Conservation (phyloP, 2,797 vertebrate genomes). For the Capromys pilorides region DNA sequence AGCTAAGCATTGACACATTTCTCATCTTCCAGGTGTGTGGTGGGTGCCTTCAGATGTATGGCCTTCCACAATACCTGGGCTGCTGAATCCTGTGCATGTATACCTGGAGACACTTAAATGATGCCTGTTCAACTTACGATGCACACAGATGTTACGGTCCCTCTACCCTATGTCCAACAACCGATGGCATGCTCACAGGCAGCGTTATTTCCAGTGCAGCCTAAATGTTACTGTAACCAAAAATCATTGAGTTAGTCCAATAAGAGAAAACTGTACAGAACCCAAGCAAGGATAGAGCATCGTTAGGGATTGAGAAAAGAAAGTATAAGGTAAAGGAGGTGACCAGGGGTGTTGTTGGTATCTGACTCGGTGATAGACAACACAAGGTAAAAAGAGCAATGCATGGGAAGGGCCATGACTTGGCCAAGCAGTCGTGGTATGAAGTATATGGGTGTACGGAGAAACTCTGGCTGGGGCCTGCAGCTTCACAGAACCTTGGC, state of each 20-base stretch:
- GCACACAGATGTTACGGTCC: neutral
- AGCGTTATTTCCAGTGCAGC: neutral
- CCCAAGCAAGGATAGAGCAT: neutral
- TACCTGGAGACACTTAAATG: neutral
- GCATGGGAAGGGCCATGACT: neutral
- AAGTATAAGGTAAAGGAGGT: neutral
- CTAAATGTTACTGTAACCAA: neutral
- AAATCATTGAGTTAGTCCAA: neutral
- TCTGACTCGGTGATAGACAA: neutral
- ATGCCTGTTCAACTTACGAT: neutral
- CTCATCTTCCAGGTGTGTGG: neutral
- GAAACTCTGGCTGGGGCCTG: neutral
- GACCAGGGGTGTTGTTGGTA: neutral
- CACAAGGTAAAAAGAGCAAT: neutral
- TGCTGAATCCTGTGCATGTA: neutral
- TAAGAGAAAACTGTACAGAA: neutral
- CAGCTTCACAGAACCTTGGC: neutral
- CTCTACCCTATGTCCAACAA: neutral
- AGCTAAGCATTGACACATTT: neutral
- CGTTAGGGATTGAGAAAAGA: neutral
- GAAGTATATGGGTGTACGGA: neutral
- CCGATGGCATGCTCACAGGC: neutral
- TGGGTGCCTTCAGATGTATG: neutral
- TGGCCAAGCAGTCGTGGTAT: neutral
- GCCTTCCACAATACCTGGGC: slow-evolving; percentile 9